phyloP scores from a whole-genome alignment of 92 coral and sea anemone species.

The Bergia sp. region DNA sequence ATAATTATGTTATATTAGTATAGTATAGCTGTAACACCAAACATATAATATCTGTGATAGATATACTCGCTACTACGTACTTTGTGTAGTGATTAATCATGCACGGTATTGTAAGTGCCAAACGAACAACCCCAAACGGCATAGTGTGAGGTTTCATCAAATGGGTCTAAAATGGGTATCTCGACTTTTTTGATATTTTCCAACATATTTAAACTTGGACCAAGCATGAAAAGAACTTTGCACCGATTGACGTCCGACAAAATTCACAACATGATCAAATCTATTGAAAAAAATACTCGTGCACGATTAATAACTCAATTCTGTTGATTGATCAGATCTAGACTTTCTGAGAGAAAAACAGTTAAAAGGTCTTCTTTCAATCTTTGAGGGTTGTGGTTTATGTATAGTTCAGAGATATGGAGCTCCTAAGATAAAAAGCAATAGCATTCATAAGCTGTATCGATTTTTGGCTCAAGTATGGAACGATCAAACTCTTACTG shows the following conservation, averaged over 20 bases:
- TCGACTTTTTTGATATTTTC: background rate
- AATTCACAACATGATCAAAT: too few species aligned
- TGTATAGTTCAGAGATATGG: too few species aligned
- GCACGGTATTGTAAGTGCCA: too few species aligned
- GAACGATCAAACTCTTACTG: background rate
- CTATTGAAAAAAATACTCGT: background rate
- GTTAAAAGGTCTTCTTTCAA: too few species aligned
- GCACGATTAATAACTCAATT: background rate
- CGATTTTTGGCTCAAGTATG: background rate
- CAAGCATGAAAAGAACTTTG: background rate
- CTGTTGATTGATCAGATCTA: too few species aligned
- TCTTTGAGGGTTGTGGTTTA: too few species aligned
- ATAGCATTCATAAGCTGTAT: background rate
- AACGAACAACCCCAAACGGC: background rate
- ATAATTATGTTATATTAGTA: background rate
- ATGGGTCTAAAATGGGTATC: background rate
- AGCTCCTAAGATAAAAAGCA: background rate
- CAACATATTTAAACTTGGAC: too few species aligned
- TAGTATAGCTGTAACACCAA: background rate
- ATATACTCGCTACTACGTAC: too few species aligned
- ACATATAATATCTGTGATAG: background rate
- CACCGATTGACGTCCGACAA: background rate
- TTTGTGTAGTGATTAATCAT: too few species aligned
- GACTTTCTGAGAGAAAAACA: background rate
- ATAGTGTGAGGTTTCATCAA: too few species aligned